Conservation (phyloP, 1,140 invertebrate species). For the Cepaea nemoralis region DNA sequence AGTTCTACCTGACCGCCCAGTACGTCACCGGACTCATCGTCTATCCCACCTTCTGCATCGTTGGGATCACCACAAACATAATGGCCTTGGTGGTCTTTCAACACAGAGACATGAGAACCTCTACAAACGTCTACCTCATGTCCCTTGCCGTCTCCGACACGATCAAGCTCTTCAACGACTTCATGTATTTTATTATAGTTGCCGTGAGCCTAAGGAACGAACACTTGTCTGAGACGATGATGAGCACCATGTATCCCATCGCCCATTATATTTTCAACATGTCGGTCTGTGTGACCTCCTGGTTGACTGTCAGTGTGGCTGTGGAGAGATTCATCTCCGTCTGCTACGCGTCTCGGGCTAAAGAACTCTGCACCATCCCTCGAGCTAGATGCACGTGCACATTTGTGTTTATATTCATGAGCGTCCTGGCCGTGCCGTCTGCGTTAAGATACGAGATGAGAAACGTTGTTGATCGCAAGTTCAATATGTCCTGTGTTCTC, state of each 20-base stretch:
- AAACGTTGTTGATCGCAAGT: slow-evolving; percentile 35
- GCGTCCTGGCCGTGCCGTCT: slow-evolving; percentile 62
- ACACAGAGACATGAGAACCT: slow-evolving; percentile 80
- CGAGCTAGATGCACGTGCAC: slow-evolving; percentile 59
- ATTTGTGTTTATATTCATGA: slow-evolving; percentile 65
- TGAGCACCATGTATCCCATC: slow-evolving; percentile 66
- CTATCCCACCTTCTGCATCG: slow-evolving; percentile 80
- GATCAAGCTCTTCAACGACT: slow-evolving; percentile 80
- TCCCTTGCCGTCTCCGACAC: slow-evolving; percentile 83
- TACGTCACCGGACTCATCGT: slow-evolving; percentile 74
- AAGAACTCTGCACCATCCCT: slow-evolving; percentile 84
- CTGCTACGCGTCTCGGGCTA: slow-evolving; percentile 88
- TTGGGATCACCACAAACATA: slow-evolving; percentile 82
- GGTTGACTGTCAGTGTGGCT: slow-evolving; percentile 93
- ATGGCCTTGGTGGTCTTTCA: slow-evolving; percentile 83
- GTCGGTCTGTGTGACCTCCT: slow-evolving; percentile 78
- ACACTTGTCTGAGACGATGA: slow-evolving; percentile 53
- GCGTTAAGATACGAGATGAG: slow-evolving; percentile 64
- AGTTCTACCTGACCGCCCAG: slow-evolving; percentile 66
- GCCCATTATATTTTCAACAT: slow-evolving; percentile 71
- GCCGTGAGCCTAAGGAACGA: slow-evolving; percentile 65
- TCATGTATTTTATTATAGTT: slow-evolving; percentile 79
- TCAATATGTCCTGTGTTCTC: slow-evolving; percentile 51
- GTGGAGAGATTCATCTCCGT: slow-evolving; percentile 95
- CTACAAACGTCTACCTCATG: slow-evolving; percentile 83